phyloP scores from a whole-genome alignment of 2,888 invertebrate species.

The Nemotelus nigrinus region DNA sequence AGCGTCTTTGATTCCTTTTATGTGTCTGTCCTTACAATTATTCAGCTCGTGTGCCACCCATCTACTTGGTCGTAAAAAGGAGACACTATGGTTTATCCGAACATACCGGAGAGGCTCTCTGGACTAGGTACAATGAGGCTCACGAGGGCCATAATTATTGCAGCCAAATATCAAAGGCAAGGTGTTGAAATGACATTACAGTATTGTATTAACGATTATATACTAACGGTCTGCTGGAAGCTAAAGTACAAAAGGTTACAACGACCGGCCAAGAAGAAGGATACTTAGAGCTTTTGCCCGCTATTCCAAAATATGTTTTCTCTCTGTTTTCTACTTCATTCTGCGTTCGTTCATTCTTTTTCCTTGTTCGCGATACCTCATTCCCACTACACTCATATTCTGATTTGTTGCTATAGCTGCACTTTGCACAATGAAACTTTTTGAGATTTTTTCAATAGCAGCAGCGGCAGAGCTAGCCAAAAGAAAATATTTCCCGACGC shows the following conservation, averaged over 20 bases:
- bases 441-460: slow-evolving; percentile 19
- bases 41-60: too few species aligned
- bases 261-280: too few species aligned
- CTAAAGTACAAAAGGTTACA: too few species aligned
- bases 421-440: slow-evolving; percentile 34
- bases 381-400: background rate
- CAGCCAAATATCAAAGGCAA: background rate
- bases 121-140: too few species aligned
- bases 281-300: background rate
- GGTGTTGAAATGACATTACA: slow-evolving; percentile 24
- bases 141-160: too few species aligned
- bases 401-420: slow-evolving; percentile 35
- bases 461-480: background rate
- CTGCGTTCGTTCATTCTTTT: background rate
- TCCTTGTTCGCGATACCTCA: background rate
- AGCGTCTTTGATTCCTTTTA: slow-evolving; percentile 7
- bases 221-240: too few species aligned
- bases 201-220: too few species aligned
- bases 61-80: too few species aligned
- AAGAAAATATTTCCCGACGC: slow-evolving; percentile 33
- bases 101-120: too few species aligned
- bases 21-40: background rate
- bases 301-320: slow-evolving; percentile 24
- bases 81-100: too few species aligned
- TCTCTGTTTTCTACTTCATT: background rate